Conservation (phyloP, 2,797 vertebrate species). For the Erithacus rubecula region DNA sequence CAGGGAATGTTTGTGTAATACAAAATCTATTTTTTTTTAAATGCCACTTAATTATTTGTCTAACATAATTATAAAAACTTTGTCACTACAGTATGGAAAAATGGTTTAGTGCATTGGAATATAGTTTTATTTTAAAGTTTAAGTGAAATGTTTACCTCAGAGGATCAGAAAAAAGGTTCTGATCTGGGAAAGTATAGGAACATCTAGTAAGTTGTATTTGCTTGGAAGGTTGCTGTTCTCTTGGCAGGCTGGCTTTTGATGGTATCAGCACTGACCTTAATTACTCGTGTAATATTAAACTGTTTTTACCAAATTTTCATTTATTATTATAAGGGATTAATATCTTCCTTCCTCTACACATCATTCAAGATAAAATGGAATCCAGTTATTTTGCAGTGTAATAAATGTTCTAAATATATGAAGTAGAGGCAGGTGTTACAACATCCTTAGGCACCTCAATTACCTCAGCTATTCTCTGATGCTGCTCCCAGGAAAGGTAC, state of each 20-base stretch:
- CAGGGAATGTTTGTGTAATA: neutral
- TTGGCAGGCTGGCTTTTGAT: neutral
- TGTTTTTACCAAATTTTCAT: neutral
- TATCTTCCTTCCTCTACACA: neutral
- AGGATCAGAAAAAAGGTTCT: neutral
- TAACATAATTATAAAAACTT: slow-evolving; percentile 10
- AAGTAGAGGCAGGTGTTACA: neutral
- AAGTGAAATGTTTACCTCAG: slow-evolving; percentile 6
- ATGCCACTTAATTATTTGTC: neutral
- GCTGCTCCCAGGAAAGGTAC: neutral
- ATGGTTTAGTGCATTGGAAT: neutral
- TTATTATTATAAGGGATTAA: neutral
- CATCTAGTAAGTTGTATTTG: neutral
- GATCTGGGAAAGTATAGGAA: neutral
- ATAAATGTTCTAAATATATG: neutral
- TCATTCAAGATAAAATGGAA: neutral
- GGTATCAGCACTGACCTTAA: neutral
- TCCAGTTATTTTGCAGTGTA: neutral
- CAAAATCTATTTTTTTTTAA: neutral
- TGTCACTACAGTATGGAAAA: neutral
- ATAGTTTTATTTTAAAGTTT: neutral
- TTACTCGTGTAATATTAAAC: neutral
- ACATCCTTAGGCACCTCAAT: neutral
- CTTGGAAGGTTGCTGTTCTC: neutral
- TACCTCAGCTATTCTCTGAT: neutral